A percentile compares a stretch with the other conserved stretches of the same genome.
Evolutionary conservation across 1,140 invertebrate genomes (phyloP).

Genomic region (Bombus ignitus): DNA sequence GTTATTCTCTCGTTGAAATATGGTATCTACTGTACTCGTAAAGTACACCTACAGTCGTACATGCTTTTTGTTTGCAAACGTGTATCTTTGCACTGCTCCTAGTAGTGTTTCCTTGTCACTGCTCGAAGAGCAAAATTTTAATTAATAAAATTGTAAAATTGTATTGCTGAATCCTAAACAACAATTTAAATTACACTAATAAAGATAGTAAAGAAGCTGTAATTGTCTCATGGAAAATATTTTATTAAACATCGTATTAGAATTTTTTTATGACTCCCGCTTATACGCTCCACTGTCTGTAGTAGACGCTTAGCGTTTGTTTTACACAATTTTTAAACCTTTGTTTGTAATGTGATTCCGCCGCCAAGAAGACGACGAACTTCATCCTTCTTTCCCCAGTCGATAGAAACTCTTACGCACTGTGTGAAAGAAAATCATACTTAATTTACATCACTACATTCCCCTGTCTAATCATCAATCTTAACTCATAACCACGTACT

Average conservation of each 20-base stretch:
- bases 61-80: neutral
- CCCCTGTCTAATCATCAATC: slow-evolving; percentile 9
- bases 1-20: neutral
- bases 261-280: too few species aligned
- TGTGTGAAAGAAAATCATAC: neutral
- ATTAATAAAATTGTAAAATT: neutral
- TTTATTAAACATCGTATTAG: too few species aligned
- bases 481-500: slow-evolving; percentile 7
- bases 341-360: neutral
- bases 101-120: neutral
- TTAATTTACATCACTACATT: neutral
- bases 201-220: too few species aligned
- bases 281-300: too few species aligned
- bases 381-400: neutral
- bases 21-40: neutral
- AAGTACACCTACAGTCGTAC: neutral
- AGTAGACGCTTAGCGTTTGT: too few species aligned
- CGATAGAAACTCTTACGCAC: neutral
- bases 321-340: too few species aligned
- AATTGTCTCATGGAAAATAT: too few species aligned
- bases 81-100: neutral
- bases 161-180: neutral
- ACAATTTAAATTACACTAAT: too few species aligned
- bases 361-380: neutral
- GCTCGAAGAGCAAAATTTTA: neutral